phyloP scores from a whole-genome alignment of 2,797 vertebrate species.

The Brachymystax lenok region DNA sequence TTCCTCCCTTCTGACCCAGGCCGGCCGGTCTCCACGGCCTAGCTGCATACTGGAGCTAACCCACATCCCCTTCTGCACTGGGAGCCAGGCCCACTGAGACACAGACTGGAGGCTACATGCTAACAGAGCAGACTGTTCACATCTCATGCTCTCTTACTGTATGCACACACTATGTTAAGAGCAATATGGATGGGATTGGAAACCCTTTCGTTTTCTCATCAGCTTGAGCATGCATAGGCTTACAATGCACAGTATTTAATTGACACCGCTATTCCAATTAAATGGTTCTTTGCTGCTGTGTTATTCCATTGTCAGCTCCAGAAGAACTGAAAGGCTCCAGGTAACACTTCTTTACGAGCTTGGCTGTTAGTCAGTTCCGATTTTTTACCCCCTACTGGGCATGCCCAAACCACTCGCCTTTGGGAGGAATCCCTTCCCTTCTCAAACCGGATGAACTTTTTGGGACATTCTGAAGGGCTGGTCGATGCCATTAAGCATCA shows the following conservation, averaged over 20 bases:
- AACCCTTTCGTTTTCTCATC: slow-evolving; percentile 44
- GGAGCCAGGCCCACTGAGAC: slow-evolving; percentile 61
- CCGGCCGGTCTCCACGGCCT: slow-evolving; percentile 18
- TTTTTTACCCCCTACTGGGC: slow-evolving; percentile 53
- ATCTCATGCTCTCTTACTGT: slow-evolving; percentile 47
- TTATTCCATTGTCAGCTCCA: slow-evolving; percentile 43
- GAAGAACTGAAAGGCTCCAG: slow-evolving; percentile 45
- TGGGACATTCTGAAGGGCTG: slow-evolving; percentile 30
- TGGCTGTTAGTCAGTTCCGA: slow-evolving; percentile 42
- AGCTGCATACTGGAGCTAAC: slow-evolving; percentile 51
- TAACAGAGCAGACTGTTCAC: slow-evolving; percentile 56
- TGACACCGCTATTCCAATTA: slow-evolving; percentile 31
- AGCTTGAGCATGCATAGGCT: slow-evolving; percentile 1
- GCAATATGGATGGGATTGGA: slow-evolving; percentile 34
- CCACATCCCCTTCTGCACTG: slow-evolving; percentile 62
- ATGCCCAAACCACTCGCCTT: slow-evolving; percentile 45
- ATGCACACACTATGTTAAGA: slow-evolving; percentile 58
- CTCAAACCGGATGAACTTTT: slow-evolving; percentile 42
- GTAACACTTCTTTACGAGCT: slow-evolving; percentile 43
- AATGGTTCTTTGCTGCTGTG: slow-evolving; percentile 30
- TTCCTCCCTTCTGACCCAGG: slow-evolving; percentile 47
- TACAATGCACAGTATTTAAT: slow-evolving; percentile 28
- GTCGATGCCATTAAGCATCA: not conserved
- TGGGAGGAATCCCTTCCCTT: slow-evolving; percentile 35
- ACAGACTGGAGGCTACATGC: slow-evolving; percentile 46